Conservation (phyloP, 1,140 invertebrate species). For the Drosophila aff. region DNA sequence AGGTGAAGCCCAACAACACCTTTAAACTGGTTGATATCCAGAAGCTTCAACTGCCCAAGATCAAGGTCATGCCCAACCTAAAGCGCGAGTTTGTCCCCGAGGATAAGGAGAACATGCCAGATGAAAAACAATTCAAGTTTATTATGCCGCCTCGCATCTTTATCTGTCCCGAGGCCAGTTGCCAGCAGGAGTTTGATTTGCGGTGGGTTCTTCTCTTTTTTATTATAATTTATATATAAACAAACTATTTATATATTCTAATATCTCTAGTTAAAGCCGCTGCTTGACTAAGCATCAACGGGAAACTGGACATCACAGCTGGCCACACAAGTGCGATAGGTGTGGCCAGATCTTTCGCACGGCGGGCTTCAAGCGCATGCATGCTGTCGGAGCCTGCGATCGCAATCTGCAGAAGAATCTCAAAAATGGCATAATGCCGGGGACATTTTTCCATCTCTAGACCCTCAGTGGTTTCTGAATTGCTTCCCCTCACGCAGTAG, state of each 20-base stretch:
- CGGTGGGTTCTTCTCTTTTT: conserved; percentile 5
- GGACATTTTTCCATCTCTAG: not conserved
- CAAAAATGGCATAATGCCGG: not conserved
- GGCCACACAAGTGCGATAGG: conserved; percentile 27
- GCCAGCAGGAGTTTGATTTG: conserved; percentile 3
- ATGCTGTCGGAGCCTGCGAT: conserved; percentile 23
- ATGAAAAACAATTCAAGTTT: not conserved
- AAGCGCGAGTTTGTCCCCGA: not conserved
- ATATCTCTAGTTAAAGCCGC: conserved; percentile 1
- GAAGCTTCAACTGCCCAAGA: not conserved
- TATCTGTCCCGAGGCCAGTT: conserved; percentile 1
- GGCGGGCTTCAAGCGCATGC: conserved; percentile 34
- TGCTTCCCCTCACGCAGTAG: not conserved
- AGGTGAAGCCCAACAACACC: not conserved
- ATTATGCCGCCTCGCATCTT: not conserved
- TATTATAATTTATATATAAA: no score
- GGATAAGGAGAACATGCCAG: not conserved
- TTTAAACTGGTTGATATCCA: not conserved
- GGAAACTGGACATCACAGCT: conserved; percentile 28
- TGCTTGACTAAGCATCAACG: conserved; percentile 22
- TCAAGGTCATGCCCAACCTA: no score
- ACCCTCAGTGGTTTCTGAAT: not conserved
- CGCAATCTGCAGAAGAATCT: conserved; percentile 12
- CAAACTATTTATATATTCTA: no score
- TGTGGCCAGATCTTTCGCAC: conserved; percentile 47